Base-by-base conservation (phyloP, 2,113 vertebrate species). In the Probosciger aterrimus region DNA sequence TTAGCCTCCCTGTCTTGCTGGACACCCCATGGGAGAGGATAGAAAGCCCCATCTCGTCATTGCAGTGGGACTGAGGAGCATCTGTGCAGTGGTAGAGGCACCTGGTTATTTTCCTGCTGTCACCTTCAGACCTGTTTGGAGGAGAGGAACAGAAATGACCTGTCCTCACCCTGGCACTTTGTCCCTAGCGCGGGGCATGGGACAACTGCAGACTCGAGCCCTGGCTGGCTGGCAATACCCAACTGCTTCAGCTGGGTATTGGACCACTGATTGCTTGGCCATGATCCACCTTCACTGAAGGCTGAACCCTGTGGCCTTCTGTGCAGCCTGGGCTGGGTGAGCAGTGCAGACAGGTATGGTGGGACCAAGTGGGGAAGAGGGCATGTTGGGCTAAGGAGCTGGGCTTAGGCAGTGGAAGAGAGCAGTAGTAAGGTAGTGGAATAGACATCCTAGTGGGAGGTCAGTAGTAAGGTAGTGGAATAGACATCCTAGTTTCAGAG, bases 1-100 rank as follows among this genome's bases (percentile, higher is more conserved):
- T 59, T 18, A 59, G 14, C 44, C 17, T 57, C 44, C 30, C 30
- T 0, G 0, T 57, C 25, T 33, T 7, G 2, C 2, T 0, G 2
- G 71, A 35, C 37, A 13, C 3, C 3, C 27, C 3, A 15, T 13
- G 69, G 23, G 20, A 63, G 11, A 57, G 33, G 41, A 50, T 31
- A 0, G 0, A 46, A 50, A 79, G 18, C 13, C 33, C n/a, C 5
- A 6, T 0, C 11, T 19, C 39, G 19, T 31, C 49, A 9, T 14
- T 65, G 64, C 1, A 1, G 8, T 2, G 18, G 37, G 41, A n/a
- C 44, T 69, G 57, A 68, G 27, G 37, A 64, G 9, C 59, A 68
- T n/a, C 39, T 41, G 33, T 31, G n/a, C 1, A 0, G 19, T 22
- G 7, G 13, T 25, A 9, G 8, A 63, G 28, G 43, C 14, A 37